Percentiles rank a stretch among this genome's conserved stretches.
These are phyloP conservation scores for Raja brachyura DNA, from an alignment of 2,113 vertebrate genomes.

Conservation along the genomic window DNA sequence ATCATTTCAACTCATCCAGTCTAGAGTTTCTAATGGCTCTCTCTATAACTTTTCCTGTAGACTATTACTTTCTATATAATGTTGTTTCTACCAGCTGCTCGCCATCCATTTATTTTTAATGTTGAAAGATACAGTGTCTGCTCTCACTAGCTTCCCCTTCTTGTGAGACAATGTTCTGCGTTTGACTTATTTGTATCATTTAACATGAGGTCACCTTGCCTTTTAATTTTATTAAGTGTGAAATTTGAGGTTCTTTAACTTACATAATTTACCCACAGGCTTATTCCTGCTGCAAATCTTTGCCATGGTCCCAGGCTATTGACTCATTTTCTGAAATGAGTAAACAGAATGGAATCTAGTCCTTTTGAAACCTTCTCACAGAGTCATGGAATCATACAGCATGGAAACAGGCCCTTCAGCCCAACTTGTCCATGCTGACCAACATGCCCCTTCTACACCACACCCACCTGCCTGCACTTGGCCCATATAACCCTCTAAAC, in stretches of 20 bases:
- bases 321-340: background rate
- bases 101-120: background rate
- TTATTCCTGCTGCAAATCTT: background rate
- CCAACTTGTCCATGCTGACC: too few species aligned
- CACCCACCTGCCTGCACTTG: too few species aligned
- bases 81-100: background rate
- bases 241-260: background rate
- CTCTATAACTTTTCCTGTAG: background rate
- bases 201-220: too few species aligned
- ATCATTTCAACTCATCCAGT: background rate
- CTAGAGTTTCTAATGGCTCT: background rate
- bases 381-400: too few species aligned
- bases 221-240: background rate
- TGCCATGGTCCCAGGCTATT: background rate
- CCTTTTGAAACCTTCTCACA: too few species aligned
- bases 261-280: background rate
- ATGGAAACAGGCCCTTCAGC: too few species aligned
- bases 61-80: background rate
- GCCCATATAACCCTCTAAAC: too few species aligned
- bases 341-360: background rate
- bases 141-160: background rate
- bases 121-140: background rate
- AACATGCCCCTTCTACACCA: too few species aligned
- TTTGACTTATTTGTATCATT: background rate
- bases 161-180: background rate